phyloP scores from a whole-genome alignment of 2,797 vertebrate species.

The Halcyon leucocephala region DNA sequence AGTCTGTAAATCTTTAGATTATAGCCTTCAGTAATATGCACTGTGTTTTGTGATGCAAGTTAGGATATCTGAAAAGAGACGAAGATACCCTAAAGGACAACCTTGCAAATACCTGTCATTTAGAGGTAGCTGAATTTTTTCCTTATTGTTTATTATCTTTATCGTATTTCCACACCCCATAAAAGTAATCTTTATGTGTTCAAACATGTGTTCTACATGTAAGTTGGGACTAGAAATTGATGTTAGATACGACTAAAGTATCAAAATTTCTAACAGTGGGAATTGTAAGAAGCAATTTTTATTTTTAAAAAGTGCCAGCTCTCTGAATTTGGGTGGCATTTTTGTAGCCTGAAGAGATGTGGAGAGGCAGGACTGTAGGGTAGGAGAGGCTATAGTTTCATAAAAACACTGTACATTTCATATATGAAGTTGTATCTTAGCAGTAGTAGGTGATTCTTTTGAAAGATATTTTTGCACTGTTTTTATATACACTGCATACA shows the following conservation, averaged over 20 bases:
- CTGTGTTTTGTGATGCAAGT: neutral
- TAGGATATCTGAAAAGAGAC: neutral
- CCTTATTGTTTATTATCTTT: neutral
- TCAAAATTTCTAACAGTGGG: neutral
- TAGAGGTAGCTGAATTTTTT: neutral
- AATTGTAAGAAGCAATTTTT: neutral
- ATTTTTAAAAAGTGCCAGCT: neutral
- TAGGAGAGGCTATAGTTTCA: neutral
- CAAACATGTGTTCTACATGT: fast-evolving
- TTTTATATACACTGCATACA: fast-evolving
- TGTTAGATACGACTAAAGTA: neutral
- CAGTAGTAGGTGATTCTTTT: neutral
- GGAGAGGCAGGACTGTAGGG: neutral
- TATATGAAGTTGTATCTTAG: neutral
- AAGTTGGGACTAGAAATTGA: neutral
- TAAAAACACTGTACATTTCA: neutral
- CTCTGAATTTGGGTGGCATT: neutral
- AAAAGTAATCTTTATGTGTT: neutral
- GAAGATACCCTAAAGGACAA: neutral
- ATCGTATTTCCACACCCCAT: neutral
- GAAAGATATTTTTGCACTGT: neutral
- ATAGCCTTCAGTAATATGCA: neutral
- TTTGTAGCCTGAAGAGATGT: neutral
- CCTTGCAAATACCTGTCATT: neutral
- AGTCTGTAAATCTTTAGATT: neutral